phyloP scores from a whole-genome alignment of 2,113 vertebrate genomes.

The Hiodon alosoides region DNA sequence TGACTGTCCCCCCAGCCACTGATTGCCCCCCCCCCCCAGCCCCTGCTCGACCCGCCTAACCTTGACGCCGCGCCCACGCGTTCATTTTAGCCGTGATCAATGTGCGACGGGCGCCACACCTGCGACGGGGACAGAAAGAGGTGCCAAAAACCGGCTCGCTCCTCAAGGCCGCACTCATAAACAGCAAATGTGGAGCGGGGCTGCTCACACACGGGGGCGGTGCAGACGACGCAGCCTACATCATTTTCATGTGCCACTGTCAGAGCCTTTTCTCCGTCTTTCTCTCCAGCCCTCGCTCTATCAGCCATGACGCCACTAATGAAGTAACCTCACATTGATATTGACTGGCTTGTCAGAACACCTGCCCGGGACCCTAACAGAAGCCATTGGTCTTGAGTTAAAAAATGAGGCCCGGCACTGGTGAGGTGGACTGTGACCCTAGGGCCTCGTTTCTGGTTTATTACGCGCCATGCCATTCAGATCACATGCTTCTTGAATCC shows the following conservation, averaged over 20 bases:
- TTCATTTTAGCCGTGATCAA: too few species aligned
- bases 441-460: slow-evolving; percentile 76
- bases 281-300: slow-evolving; percentile 83
- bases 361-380: slow-evolving; percentile 96
- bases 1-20: too few species aligned
- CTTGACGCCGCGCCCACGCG: too few species aligned
- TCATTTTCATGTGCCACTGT: slow-evolving; percentile 84
- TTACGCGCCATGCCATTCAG: slow-evolving; percentile 77
- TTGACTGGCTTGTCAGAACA: slow-evolving; percentile 96
- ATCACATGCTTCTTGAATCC: slow-evolving; percentile 79
- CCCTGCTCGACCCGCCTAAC: too few species aligned
- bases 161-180: not conserved
- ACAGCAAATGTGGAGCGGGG: not conserved
- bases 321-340: slow-evolving; percentile 99
- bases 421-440: slow-evolving; percentile 75
- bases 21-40: too few species aligned
- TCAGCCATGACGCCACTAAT: slow-evolving; percentile 94
- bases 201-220: slow-evolving; percentile 58
- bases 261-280: slow-evolving; percentile 63
- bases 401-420: slow-evolving; percentile 54
- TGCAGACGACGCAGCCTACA: slow-evolving; percentile 39
- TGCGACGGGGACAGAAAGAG: too few species aligned
- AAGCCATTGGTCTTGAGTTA: slow-evolving; percentile 97
- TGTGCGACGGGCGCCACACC: too few species aligned
- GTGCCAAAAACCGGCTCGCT: not conserved